phyloP scores from a whole-genome alignment of 2,888 invertebrate genomes.

The Erebia aethiops region DNA sequence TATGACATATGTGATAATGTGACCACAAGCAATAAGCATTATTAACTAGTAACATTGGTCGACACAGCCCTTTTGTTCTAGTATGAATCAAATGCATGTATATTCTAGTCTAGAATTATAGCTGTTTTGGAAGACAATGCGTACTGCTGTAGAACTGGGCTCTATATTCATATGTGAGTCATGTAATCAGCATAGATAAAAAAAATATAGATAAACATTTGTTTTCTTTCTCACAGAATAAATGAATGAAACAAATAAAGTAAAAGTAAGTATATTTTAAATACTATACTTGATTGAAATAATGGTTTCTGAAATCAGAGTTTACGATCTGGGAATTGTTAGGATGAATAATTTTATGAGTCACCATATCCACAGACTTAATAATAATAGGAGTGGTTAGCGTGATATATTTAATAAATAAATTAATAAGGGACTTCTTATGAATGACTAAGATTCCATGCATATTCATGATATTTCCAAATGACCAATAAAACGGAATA shows the following conservation, averaged over 20 bases:
- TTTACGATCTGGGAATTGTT: neutral
- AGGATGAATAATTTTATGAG: neutral
- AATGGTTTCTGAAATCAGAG: neutral
- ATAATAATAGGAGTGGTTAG: slow-evolving; percentile 4
- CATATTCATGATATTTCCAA: neutral
- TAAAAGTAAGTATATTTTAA: neutral
- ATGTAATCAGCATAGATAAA: too few relatives aligned
- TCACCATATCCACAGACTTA: neutral
- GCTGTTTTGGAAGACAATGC: too few relatives aligned
- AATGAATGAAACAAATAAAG: neutral
- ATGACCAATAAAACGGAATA: neutral
- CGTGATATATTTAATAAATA: neutral
- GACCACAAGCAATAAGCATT: too few relatives aligned
- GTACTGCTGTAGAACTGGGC: too few relatives aligned
- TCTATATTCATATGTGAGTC: too few relatives aligned
- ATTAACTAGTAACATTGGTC: too few relatives aligned
- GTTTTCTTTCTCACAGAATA: neutral
- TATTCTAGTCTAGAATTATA: too few relatives aligned
- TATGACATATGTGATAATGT: too few relatives aligned
- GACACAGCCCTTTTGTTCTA: too few relatives aligned
- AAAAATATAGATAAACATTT: too few relatives aligned
- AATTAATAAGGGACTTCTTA: slow-evolving; percentile 12
- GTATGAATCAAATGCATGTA: too few relatives aligned
- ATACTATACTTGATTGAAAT: neutral
- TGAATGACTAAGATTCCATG: slow-evolving; percentile 6